A percentile compares a stretch with the other conserved stretches of the same genome.
Evolutionary conservation across 2,888 invertebrate genomes (phyloP).

Genomic region (Chrysolina haemoptera): DNA sequence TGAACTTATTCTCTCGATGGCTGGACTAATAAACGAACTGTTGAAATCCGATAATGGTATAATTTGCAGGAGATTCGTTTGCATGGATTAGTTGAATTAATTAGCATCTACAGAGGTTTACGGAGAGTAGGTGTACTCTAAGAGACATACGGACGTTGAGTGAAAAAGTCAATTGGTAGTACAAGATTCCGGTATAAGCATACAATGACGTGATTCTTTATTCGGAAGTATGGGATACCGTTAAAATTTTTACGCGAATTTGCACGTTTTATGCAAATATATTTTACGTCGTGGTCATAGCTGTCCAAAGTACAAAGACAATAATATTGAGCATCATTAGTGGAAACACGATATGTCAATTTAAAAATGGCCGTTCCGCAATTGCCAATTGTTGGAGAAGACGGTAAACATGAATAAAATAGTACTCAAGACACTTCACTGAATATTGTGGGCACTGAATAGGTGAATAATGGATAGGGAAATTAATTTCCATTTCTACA

Average conservation of each 20-base stretch:
- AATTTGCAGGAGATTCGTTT: conserved; percentile 15
- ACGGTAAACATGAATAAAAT: conserved; percentile 8
- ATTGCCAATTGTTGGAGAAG: conserved; percentile 21
- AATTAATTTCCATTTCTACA: neutral
- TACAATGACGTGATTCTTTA: conserved; percentile 66
- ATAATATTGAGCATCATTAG: conserved; percentile 56
- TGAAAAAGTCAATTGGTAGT: conserved; percentile 50
- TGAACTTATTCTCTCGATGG: neutral
- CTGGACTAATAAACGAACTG: neutral
- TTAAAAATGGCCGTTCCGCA: conserved; percentile 32
- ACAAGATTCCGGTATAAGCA: conserved; percentile 63
- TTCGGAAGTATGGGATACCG: conserved; percentile 57
- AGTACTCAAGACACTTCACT: neutral
- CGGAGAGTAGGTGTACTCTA: conserved; percentile 39
- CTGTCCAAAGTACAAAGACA: conserved; percentile 54
- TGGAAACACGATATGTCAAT: conserved; percentile 55
- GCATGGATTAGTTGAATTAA: conserved; percentile 17
- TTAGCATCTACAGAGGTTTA: conserved; percentile 10
- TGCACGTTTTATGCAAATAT: conserved; percentile 57
- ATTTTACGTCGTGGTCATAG: conserved; percentile 56
- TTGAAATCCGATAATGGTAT: conserved; percentile 3
- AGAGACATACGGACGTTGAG: conserved; percentile 53
- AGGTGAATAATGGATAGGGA: neutral
- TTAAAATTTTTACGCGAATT: conserved; percentile 63
- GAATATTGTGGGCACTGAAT: neutral